phyloP scores from a whole-genome alignment of 2,888 invertebrate species.

The Seira ritae region DNA sequence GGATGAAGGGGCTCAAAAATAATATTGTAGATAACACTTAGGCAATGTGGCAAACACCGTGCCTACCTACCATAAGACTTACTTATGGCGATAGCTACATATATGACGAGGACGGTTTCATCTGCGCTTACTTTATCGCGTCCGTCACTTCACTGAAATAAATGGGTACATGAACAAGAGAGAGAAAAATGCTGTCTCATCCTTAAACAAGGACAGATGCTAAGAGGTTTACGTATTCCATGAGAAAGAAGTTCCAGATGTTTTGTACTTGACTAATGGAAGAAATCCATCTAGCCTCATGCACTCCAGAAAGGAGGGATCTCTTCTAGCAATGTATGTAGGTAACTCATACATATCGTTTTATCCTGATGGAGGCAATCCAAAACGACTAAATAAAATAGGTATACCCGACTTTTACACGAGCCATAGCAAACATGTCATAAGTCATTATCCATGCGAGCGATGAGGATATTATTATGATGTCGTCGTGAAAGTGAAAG shows the following conservation, averaged over 20 bases:
- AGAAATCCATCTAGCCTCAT: constrained; percentile 55
- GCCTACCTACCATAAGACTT: neutral
- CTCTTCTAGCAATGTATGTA: too few relatives aligned
- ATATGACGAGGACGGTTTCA: neutral
- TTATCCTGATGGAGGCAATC: neutral
- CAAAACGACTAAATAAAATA: neutral
- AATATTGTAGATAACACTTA: neutral
- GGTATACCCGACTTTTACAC: neutral
- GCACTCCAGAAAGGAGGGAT: too few relatives aligned
- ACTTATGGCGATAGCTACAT: too few relatives aligned
- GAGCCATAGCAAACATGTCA: neutral
- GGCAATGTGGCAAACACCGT: too few relatives aligned
- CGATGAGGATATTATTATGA: too few relatives aligned
- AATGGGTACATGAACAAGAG: constrained; percentile 43
- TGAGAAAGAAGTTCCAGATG: constrained; percentile 58
- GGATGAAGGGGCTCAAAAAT: neutral
- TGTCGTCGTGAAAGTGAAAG: too few relatives aligned
- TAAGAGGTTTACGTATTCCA: constrained; percentile 63
- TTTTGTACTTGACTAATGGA: constrained; percentile 65
- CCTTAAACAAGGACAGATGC: constrained; percentile 58
- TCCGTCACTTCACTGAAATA: constrained; percentile 59
- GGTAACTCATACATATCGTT: neutral
- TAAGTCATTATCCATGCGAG: too few relatives aligned
- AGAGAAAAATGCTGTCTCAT: constrained; percentile 52
- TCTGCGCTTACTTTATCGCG: constrained; percentile 21